Conservation (phyloP, 2,888 invertebrate species). For the Papilio elwesi region DNA sequence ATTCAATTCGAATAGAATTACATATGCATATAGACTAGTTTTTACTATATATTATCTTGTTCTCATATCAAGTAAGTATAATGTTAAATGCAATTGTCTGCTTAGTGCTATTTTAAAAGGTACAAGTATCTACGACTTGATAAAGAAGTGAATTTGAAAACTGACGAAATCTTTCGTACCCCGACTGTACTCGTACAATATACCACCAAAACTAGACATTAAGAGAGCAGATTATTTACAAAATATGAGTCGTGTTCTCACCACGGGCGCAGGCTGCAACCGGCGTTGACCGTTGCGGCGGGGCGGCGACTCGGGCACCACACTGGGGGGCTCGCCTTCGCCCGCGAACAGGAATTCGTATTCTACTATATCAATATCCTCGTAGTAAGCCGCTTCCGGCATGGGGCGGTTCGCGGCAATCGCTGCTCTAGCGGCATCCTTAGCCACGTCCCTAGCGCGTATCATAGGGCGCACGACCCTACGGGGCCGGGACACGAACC, state of each 20-base stretch:
- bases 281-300: neutral
- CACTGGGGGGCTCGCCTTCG: conserved; percentile 2
- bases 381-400: conserved; percentile 6
- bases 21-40: too few species aligned
- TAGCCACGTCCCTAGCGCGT: neutral
- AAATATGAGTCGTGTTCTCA: neutral
- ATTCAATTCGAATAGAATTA: too few species aligned
- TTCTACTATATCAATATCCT: conserved; percentile 5
- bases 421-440: neutral
- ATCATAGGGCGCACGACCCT: conserved; percentile 3
- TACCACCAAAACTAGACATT: too few species aligned
- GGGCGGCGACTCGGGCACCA: neutral
- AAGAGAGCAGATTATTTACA: neutral
- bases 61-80: too few species aligned
- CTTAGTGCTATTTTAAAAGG: too few species aligned
- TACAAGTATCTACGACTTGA: too few species aligned
- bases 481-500: neutral
- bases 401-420: neutral
- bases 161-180: too few species aligned
- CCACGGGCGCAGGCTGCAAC: conserved; percentile 1
- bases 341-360: conserved; percentile 3
- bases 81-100: too few species aligned
- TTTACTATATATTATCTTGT: too few species aligned
- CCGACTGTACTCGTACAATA: too few species aligned
- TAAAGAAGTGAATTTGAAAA: too few species aligned